Evolutionary conservation across 2,113 vertebrate species (phyloP).

Genomic region (Pterophyllum scalare): DNA sequence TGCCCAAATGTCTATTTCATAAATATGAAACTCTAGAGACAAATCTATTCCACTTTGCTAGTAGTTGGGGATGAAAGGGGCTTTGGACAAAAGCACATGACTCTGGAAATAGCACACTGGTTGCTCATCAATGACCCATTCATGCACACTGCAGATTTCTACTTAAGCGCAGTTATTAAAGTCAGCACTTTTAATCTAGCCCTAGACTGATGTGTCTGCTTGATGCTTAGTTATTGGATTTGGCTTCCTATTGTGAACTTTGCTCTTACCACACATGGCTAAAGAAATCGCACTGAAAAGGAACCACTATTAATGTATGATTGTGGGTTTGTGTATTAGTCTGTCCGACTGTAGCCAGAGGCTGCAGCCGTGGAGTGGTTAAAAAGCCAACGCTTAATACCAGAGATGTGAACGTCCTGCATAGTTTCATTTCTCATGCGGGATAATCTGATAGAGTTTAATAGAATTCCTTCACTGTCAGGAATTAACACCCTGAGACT

Average conservation of each 20-base stretch:
- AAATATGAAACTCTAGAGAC: conserved; percentile 29
- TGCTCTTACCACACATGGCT: not conserved
- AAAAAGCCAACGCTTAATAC: not conserved
- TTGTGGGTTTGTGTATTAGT: not conserved
- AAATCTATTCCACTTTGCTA: conserved; percentile 45
- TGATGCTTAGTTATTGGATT: conserved; percentile 8
- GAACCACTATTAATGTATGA: not conserved
- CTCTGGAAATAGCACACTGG: conserved; percentile 44
- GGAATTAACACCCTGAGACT: no score
- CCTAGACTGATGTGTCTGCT: not conserved
- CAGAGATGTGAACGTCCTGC: not conserved
- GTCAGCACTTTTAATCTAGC: conserved; percentile 9
- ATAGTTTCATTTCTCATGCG: no score
- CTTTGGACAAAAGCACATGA: conserved; percentile 41
- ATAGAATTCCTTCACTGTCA: no score
- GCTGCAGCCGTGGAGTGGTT: not conserved
- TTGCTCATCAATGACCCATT: conserved; percentile 42
- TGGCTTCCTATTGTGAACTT: conserved; percentile 1
- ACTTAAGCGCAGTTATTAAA: conserved; percentile 9
- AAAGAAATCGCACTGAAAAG: not conserved
- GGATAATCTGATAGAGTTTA: no score
- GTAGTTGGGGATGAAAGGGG: conserved; percentile 44
- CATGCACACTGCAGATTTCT: not conserved
- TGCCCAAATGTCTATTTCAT: conserved; percentile 53
- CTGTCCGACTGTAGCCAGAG: not conserved